Base-by-base conservation (phyloP, 64 coral and sea anemone species). In the Anthopleura sola region DNA sequence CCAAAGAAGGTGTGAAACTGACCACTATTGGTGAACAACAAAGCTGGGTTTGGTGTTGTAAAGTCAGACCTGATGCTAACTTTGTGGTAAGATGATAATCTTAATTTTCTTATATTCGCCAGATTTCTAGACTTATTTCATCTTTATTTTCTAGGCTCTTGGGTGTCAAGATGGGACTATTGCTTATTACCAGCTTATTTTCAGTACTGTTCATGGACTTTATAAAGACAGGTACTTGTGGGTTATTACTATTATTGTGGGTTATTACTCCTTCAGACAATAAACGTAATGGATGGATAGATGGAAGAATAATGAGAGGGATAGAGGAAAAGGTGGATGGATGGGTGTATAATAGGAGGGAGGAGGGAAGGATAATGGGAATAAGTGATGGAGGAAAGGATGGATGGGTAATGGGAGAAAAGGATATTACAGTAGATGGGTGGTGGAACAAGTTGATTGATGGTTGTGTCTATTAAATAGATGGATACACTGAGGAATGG, bases 161-260 rank as follows among this genome's bases (percentile, higher is more conserved):
- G 95, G 95, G 6, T 98, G 95, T 87, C 95, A 98, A 60, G 95
- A 98, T 94, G 95, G 95, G 8, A 98, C 95, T 44, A 98, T 98
- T 81, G 95, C 95, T 31, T 98, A 94, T 56, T 98, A 98, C 88
- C 95, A 98, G 51, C 86, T 98, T 17, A 91, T 94, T 36, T 98
- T 94, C 36, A 98, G 95, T 37, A 98, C 95, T 60, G 95, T 98
- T 39, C 95, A 98, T 89, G 95, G 95, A 32, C 74, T 98, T n/a
- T 98, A 91, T 86, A 93, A 98, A 81, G 95, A 98, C 71, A 98
- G 95, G 95, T 92, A 64, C 21, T 69, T 89, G 17, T 58, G 14
- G 17, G 15, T 21, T 58, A 19, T 19, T 19, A 19, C 20, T 32
- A 29, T n/a, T n/a, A 26, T 5, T 64, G 23, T 62, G 21, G 23